Evolutionary conservation across 2,888 invertebrate genomes (phyloP), one percentile per base, ranked within the genome.

Genomic region (Corbicula japonica): DNA sequence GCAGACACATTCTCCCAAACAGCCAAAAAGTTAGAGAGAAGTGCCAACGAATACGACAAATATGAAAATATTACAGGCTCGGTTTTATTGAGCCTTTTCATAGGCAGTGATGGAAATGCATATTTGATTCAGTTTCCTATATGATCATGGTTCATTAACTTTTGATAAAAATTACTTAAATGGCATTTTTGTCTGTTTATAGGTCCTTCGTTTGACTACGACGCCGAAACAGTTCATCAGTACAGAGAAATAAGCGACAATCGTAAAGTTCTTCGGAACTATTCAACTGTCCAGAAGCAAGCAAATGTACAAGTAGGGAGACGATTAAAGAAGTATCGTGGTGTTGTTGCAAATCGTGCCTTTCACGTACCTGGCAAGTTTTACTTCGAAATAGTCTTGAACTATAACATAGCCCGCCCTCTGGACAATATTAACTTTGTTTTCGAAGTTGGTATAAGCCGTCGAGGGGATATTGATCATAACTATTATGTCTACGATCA

Each of bases 401-500:
- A 66, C 4, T 86, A 80, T 44, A 70, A 75, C 35, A 80, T 87
- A 8, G 71, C 74, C 1, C 77, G 81, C 28, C 76, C 84, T 0
- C 48, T 86, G n/a, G 87, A 87, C 56, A 86, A 83, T 54, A 81
- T 82, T 2, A 87, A 87, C 46, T 83, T 86, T 46, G 79, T 86
- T 38, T 87, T 84, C 72, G 87, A 86, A 66, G 72, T 87, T 12
- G 87, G 84, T 12, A 54, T 86, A 15, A 77, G 84, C 76, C 77
- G 80, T 3, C 73, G 80, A 0, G 54, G 74, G 23, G 87, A 86
- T 26, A 76, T 87, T 41, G 87, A 87, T 58, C 76, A 76, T 30
- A 84, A 84, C 10, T 83, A 87, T 68, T 87, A 85, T 44, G 81
- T 87, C 0, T 87, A 87, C 34, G 85, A 87, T 60, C 84, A 87